A percentile compares a stretch with the other conserved stretches of the same genome.
phyloP scores from a whole-genome alignment of 2,113 vertebrate genomes.

The Pseudorasbora parva region DNA sequence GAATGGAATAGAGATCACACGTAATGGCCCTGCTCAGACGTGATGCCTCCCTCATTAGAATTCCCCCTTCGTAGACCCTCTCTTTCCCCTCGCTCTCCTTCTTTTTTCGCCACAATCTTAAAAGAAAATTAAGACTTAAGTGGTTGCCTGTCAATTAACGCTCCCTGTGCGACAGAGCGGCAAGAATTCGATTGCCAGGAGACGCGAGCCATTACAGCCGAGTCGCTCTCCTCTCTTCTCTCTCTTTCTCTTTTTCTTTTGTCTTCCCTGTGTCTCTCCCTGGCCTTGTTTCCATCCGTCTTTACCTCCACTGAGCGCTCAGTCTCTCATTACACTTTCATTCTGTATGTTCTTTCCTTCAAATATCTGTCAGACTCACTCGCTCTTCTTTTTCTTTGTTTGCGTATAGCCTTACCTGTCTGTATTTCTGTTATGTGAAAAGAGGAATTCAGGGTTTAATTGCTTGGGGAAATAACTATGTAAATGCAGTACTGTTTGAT shows the following conservation, averaged over 20 bases:
- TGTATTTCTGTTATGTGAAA: not conserved
- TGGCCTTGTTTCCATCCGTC: conserved; percentile 28
- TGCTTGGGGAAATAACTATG: not conserved
- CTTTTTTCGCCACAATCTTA: conserved; percentile 61
- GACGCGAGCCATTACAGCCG: conserved; percentile 61
- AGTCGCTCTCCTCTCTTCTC: conserved; percentile 36
- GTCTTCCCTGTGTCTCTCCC: conserved; percentile 12
- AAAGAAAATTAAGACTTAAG: conserved; percentile 69
- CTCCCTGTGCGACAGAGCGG: conserved; percentile 62
- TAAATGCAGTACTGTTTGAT: not conserved
- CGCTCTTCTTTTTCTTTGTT: not conserved
- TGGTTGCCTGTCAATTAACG: conserved; percentile 68
- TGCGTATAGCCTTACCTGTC: conserved; percentile 3
- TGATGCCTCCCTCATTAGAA: conserved; percentile 61
- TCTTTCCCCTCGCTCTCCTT: conserved; percentile 49
- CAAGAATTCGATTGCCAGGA: conserved; percentile 64
- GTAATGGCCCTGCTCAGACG: conserved; percentile 56
- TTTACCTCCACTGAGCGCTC: conserved; percentile 17
- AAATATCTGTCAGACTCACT: conserved; percentile 17
- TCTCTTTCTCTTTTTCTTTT: conserved; percentile 29
- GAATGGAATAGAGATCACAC: conserved; percentile 60
- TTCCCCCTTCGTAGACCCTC: conserved; percentile 56
- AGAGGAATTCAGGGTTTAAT: not conserved
- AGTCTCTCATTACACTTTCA: conserved; percentile 19
- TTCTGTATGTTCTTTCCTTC: not conserved